These are phyloP conservation scores for Ophraella communa DNA, from an alignment of 2,888 invertebrate genomes.

Conservation along the genomic window DNA sequence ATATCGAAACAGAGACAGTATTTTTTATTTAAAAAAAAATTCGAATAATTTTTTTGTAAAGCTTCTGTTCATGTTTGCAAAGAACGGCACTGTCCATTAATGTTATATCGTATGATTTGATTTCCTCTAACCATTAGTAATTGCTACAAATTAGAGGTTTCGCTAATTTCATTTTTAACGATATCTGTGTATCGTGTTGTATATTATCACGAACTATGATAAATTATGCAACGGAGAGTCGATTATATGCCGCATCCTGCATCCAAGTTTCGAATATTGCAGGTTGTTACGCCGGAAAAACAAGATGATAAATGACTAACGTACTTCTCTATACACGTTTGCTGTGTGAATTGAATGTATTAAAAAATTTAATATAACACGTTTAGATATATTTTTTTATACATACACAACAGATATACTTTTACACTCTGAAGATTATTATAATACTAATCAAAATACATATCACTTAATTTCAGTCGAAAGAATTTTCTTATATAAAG, in stretches of 20 bases:
- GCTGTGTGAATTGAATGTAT: background rate
- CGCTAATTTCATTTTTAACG: slow-evolving; percentile 11
- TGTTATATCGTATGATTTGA: background rate
- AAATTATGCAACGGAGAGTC: slow-evolving; percentile 12
- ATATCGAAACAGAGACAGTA: background rate
- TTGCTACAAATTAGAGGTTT: slow-evolving; percentile 8
- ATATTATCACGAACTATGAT: slow-evolving; percentile 17
- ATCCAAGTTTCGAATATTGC: background rate
- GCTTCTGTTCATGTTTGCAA: background rate
- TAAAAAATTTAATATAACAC: background rate
- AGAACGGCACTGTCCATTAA: background rate
- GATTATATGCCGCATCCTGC: slow-evolving; percentile 4
- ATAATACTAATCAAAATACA: no score
- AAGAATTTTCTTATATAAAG: no score
- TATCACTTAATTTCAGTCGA: no score
- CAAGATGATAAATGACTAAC: background rate
- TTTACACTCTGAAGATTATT: no score
- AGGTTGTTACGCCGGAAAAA: background rate
- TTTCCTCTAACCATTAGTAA: slow-evolving; percentile 11
- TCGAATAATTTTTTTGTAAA: no score
- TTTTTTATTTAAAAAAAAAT: no score
- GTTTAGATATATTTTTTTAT: background rate
- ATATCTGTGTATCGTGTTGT: slow-evolving; percentile 14
- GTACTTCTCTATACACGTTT: background rate
- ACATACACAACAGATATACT: no score